Evolutionary conservation across 2,888 invertebrate species (phyloP).

Genomic region (Druceiella hillmani): DNA sequence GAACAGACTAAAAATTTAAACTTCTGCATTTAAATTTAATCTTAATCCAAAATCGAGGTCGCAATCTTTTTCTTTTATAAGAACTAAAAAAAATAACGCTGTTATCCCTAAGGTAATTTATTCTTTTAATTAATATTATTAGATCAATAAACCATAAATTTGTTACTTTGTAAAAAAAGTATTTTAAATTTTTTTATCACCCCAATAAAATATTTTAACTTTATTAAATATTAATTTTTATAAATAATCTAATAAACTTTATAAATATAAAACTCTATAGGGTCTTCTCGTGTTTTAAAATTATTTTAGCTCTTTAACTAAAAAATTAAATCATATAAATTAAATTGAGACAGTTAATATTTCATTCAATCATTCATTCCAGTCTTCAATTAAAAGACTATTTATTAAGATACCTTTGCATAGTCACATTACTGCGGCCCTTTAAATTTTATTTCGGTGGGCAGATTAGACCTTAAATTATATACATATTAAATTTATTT

Average conservation of each 20-base stretch:
- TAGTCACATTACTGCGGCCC: slow-evolving; percentile 74
- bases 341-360: slow-evolving; percentile 58
- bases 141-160: slow-evolving; percentile 50
- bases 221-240: slow-evolving; percentile 30
- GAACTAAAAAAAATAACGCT: slow-evolving; percentile 75
- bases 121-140: slow-evolving; percentile 56
- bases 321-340: slow-evolving; percentile 55
- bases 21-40: slow-evolving; percentile 60
- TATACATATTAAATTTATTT: no score
- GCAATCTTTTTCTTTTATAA: slow-evolving; percentile 68
- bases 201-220: slow-evolving; percentile 55
- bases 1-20: slow-evolving; percentile 71
- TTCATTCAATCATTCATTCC: slow-evolving; percentile 70
- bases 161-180: slow-evolving; percentile 46
- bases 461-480: slow-evolving; percentile 66
- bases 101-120: slow-evolving; percentile 82
- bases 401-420: slow-evolving; percentile 81
- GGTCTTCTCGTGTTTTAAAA: slow-evolving; percentile 71
- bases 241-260: slow-evolving; percentile 37
- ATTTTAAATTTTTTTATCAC: slow-evolving; percentile 56
- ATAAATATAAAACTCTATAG: slow-evolving; percentile 63
- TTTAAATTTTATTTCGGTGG: slow-evolving; percentile 62
- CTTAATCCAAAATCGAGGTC: slow-evolving; percentile 90
- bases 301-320: slow-evolving; percentile 62
- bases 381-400: slow-evolving; percentile 76